A percentile compares a stretch with the other conserved stretches of the same genome.
Conservation (phyloP, 2,113 vertebrate species). For the Lichenostomus cassidix region DNA sequence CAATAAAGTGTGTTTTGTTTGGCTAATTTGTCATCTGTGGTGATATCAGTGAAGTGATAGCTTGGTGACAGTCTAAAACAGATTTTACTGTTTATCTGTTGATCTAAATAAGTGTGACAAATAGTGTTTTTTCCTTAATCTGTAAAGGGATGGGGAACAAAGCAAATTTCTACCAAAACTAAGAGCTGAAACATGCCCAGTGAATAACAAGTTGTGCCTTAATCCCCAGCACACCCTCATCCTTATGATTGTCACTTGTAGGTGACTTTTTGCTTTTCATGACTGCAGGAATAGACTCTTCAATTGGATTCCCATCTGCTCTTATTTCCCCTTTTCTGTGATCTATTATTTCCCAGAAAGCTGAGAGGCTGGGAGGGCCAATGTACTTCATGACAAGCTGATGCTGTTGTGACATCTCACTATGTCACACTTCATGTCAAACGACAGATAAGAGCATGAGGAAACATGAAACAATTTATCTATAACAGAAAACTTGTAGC, state of each 20-base stretch:
- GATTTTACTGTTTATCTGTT: background rate
- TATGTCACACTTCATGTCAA: background rate
- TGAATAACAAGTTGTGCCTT: background rate
- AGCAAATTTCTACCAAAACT: background rate
- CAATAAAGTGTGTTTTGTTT: background rate
- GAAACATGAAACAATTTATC: background rate
- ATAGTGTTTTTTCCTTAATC: background rate
- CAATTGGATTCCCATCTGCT: background rate
- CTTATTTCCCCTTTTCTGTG: background rate
- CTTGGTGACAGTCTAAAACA: background rate
- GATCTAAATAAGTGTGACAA: background rate
- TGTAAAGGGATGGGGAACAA: background rate
- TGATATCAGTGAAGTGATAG: background rate
- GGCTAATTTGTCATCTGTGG: background rate
- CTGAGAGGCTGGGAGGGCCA: background rate
- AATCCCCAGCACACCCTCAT: background rate
- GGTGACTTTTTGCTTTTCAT: background rate
- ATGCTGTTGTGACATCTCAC: background rate
- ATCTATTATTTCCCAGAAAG: background rate
- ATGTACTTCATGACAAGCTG: background rate
- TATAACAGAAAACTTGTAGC: background rate
- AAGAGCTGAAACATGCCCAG: background rate
- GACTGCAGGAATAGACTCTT: background rate
- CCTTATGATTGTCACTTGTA: background rate
- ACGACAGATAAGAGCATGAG: background rate